Base-by-base conservation (phyloP, 2,888 invertebrate genomes). In the Thera britannica region DNA sequence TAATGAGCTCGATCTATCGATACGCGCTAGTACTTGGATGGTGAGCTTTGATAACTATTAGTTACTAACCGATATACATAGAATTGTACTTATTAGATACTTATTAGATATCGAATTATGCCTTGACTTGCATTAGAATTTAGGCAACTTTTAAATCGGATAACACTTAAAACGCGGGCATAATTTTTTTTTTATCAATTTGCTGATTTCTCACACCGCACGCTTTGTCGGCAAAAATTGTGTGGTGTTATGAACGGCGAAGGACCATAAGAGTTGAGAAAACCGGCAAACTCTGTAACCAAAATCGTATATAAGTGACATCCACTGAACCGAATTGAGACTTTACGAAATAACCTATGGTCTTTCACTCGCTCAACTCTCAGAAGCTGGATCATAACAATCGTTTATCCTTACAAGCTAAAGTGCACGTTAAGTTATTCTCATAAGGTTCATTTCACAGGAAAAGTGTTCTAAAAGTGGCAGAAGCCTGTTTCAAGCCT, bases 401-500 rank as follows among this genome's bases (percentile, higher is more conserved):
- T 8, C 23, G 23, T 52, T 52, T 8, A 34, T 34, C 23, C 34
- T 9, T 52, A 52, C 52, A 49, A 56, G 11, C 38, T 8, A 56
- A 11, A 51, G 2, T 64, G 9, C 6, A 35, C 35, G 3, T n/a
- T 48, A 54, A 11, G 0, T n/a, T 9, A 5, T 3, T 6, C 48
- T 34, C 2, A 46, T 54, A 65, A 11, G 54, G 54, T 36, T 58
- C 7, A 59, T 23, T 59, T 55, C 48, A 35, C 54, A 11, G 4
- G 54, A 34, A 44, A 54, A 54, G 23, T 11, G 2, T 35, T 23
- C 34, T 34, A 7, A 35, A 11, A 64, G 52, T 54, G 65, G 6
- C 8, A 38, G 12, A 64, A 35, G 12, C 7, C 9, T 38, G 60
- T 51, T 65, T 90, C 91, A 89, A 90, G 89, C 90, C 87, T 87